A percentile compares a stretch with the other conserved stretches of the same genome.
Conservation (phyloP, 1,140 invertebrate species). For the Diabrotica virgifera region DNA sequence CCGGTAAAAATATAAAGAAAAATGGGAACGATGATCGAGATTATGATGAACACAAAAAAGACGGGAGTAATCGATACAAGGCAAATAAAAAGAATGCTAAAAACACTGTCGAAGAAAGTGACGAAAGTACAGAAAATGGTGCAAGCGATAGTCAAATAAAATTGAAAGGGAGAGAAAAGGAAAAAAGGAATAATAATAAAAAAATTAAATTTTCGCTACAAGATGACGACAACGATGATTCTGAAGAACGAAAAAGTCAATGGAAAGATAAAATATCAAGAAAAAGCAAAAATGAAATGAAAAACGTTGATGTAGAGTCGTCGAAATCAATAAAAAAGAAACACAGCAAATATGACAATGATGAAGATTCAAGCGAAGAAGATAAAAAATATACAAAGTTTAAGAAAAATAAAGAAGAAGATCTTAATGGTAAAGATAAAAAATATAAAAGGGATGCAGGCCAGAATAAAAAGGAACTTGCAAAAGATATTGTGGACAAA, state of each 20-base stretch:
- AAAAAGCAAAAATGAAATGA: too few species aligned
- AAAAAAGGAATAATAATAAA: too few species aligned
- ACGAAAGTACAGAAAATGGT: background rate
- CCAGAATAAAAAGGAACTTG: background rate
- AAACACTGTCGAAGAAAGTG: background rate
- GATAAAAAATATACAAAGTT: background rate
- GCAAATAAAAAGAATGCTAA: slow-evolving; percentile 1
- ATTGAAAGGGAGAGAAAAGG: background rate
- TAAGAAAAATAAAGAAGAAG: background rate
- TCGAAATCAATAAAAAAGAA: too few species aligned
- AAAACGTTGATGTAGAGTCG: too few species aligned
- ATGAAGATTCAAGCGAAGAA: background rate
- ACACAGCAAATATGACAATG: too few species aligned
- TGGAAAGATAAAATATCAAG: too few species aligned
- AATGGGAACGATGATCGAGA: background rate
- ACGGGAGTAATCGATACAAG: background rate
- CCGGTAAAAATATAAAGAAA: background rate
- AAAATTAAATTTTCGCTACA: too few species aligned
- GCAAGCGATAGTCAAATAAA: background rate
- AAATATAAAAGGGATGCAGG: background rate
- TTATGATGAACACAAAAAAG: background rate
- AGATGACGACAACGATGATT: too few species aligned
- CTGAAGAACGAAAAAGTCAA: too few species aligned
- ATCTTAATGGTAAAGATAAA: background rate
- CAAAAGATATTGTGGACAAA: background rate